Evolutionary conservation across 2,113 vertebrate genomes (phyloP).

Genomic region (Melanerpes formicivorus): DNA sequence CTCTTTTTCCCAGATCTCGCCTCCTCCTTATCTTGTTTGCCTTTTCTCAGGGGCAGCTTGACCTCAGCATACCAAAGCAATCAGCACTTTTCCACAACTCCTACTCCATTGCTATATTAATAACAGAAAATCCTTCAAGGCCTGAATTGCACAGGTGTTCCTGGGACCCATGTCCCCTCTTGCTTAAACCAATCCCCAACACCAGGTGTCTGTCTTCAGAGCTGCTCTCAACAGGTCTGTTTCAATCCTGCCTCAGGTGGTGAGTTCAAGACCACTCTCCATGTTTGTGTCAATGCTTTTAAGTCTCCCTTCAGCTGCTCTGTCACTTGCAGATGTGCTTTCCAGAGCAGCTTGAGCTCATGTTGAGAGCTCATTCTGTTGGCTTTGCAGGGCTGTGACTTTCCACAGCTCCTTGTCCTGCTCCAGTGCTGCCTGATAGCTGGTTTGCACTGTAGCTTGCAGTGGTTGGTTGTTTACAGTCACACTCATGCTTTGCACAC

Average conservation of each 20-base stretch:
- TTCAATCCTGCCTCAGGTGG: background rate
- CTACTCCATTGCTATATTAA: too few species aligned
- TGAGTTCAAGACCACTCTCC: background rate
- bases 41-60: too few species aligned
- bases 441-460: slow-evolving; percentile 5
- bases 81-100: too few species aligned
- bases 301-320: background rate
- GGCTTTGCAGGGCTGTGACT: background rate
- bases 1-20: too few species aligned
- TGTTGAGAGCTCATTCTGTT: slow-evolving; percentile 1
- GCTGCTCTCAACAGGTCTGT: background rate
- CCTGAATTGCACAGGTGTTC: too few species aligned
- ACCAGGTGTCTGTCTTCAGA: too few species aligned
- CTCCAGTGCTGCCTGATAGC: background rate
- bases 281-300: background rate
- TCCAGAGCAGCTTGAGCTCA: slow-evolving; percentile 9
- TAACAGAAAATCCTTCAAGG: too few species aligned
- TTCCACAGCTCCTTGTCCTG: background rate
- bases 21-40: too few species aligned
- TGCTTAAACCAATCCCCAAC: too few species aligned
- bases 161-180: too few species aligned
- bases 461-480: slow-evolving; percentile 12
- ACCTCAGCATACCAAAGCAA: too few species aligned
- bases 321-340: slow-evolving; percentile 19
- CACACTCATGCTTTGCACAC: background rate